Evolutionary conservation across 2,797 vertebrate species (phyloP).

Genomic region (Podargus strigoides): DNA sequence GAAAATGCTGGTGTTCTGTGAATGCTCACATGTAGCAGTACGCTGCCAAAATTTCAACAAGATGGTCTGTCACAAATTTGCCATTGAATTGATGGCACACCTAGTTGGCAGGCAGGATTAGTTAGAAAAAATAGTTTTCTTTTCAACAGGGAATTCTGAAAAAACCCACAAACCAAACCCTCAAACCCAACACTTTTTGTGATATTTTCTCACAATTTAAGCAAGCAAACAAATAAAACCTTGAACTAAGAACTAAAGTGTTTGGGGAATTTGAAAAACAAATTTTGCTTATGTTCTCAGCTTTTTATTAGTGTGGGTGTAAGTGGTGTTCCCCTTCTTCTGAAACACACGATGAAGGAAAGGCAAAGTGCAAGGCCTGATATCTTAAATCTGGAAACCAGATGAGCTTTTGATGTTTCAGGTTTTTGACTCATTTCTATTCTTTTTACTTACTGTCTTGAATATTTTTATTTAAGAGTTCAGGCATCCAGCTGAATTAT

Average conservation of each 20-base stretch:
- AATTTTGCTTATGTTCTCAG: neutral
- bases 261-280: neutral
- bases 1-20: slow-evolving; percentile 58
- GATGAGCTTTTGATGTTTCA: neutral
- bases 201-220: neutral
- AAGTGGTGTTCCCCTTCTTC: neutral
- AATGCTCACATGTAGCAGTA: slow-evolving; percentile 25
- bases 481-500: neutral
- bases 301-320: neutral
- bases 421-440: neutral
- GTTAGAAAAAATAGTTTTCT: neutral
- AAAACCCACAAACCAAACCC: neutral
- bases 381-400: neutral
- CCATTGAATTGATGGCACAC: slow-evolving; percentile 31
- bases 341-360: neutral
- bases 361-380: neutral
- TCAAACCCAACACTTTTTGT: neutral
- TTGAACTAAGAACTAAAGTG: neutral
- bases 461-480: neutral
- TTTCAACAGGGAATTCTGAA: neutral
- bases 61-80: slow-evolving; percentile 48
- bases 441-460: neutral
- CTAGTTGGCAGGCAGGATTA: slow-evolving; percentile 24
- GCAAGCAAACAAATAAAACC: neutral
- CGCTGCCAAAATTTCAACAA: slow-evolving; percentile 45